These are phyloP conservation scores for Coregonus clupeaformis DNA, from an alignment of 2,113 vertebrate genomes.

Conservation along the genomic window DNA sequence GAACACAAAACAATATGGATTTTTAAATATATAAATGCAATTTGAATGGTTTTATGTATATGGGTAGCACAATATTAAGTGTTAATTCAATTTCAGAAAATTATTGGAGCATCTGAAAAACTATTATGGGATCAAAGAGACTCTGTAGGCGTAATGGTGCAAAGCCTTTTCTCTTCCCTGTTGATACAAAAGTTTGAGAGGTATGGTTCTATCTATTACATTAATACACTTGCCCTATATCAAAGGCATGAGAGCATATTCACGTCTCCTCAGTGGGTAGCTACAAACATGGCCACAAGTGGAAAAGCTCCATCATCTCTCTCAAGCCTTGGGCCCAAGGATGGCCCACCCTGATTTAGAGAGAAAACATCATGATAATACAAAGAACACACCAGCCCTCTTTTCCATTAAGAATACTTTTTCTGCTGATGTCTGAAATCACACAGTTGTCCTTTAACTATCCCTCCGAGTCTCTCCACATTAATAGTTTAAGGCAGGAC, in stretches of 20 bases:
- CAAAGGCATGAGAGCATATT: background rate
- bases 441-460: slow-evolving; percentile 35
- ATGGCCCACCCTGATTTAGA: background rate
- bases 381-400: background rate
- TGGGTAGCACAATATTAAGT: background rate
- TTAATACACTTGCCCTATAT: background rate
- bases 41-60: background rate
- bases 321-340: background rate
- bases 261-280: background rate
- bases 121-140: background rate
- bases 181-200: background rate
- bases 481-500: slow-evolving; percentile 33
- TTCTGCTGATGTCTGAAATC: background rate
- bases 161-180: background rate
- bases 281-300: background rate
- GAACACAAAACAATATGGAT: slow-evolving; percentile 41
- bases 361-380: background rate
- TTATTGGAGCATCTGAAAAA: background rate
- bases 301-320: background rate
- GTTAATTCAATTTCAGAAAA: background rate
- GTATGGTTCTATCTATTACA: background rate
- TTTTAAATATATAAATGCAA: background rate
- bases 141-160: background rate
- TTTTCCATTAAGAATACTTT: background rate
- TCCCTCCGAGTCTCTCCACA: slow-evolving; percentile 23